phyloP scores from a whole-genome alignment of 2,797 vertebrate species.

The Presbytis comata region DNA sequence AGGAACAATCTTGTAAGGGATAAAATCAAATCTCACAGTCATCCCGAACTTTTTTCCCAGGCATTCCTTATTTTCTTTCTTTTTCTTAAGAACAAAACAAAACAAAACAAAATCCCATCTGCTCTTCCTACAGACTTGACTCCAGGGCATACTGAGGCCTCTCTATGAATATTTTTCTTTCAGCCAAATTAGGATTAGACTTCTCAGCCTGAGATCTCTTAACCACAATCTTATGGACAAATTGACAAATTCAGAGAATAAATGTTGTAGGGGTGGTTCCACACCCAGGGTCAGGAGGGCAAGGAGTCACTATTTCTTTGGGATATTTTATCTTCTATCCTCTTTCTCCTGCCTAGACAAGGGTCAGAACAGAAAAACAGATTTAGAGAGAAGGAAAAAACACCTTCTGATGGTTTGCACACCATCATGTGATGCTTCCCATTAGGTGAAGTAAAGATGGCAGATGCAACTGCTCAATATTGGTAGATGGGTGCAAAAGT shows the following conservation, averaged over 20 bases:
- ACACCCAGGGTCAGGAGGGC: background rate
- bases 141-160: background rate
- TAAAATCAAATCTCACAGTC: background rate
- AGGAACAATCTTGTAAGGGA: background rate
- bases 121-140: background rate
- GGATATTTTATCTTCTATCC: background rate
- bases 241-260: background rate
- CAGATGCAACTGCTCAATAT: accelerated
- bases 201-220: background rate
- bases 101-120: no score
- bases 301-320: background rate
- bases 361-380: background rate
- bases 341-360: background rate
- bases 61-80: background rate
- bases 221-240: background rate
- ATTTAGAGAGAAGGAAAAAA: background rate
- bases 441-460: background rate
- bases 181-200: background rate
- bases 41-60: background rate
- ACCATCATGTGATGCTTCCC: background rate
- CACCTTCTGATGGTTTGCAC: background rate
- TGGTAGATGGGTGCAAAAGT: background rate
- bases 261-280: background rate
- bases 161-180: background rate
- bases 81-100: background rate